phyloP scores from a whole-genome alignment of 2,797 vertebrate species.

The Galagoides demidoff region DNA sequence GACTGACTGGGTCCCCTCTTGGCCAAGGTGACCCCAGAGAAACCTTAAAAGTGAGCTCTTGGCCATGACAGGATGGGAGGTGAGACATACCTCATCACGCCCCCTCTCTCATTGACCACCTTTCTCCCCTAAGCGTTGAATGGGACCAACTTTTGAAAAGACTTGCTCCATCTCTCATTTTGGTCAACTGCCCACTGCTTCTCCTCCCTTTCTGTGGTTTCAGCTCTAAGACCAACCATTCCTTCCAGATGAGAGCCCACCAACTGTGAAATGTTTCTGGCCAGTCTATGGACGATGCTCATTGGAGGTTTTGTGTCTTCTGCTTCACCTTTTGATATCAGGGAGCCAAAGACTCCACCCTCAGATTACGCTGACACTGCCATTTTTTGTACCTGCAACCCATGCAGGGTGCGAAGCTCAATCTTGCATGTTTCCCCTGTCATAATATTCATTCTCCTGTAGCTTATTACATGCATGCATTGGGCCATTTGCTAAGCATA shows the following conservation, averaged over 20 bases:
- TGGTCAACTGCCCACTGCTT: neutral
- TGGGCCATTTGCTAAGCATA: neutral
- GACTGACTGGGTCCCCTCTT: no score
- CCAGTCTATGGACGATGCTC: neutral
- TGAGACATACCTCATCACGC: no score
- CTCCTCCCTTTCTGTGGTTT: neutral
- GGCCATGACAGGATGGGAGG: no score
- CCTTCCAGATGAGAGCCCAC: neutral
- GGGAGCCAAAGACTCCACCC: neutral
- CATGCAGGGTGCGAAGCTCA: neutral
- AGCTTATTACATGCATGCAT: neutral
- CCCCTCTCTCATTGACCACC: no score
- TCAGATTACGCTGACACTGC: neutral
- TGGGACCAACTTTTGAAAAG: neutral
- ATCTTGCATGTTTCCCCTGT: neutral
- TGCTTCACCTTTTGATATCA: neutral
- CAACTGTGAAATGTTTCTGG: neutral
- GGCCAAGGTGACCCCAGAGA: no score
- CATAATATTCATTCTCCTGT: neutral
- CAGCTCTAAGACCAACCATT: neutral
- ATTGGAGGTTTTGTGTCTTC: neutral
- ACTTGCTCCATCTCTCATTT: neutral
- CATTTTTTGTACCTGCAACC: neutral
- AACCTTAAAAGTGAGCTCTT: no score
- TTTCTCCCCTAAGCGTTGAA: neutral